A percentile compares a stretch with the other conserved stretches of the same genome.
These are phyloP conservation scores for Petrophora chlorosata DNA, from an alignment of 2,888 invertebrate genomes.

Conservation along the genomic window DNA sequence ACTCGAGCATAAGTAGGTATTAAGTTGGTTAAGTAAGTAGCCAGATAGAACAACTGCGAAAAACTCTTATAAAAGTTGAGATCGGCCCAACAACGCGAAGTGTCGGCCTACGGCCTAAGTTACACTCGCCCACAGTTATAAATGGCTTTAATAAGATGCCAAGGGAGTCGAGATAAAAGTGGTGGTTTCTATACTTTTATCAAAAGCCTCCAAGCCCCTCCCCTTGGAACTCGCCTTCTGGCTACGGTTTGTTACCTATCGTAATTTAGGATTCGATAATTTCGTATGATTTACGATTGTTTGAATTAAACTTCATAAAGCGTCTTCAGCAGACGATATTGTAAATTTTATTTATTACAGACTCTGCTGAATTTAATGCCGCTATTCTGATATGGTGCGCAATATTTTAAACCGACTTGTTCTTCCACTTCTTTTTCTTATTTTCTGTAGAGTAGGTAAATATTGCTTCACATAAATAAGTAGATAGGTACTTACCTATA, in stretches of 20 bases:
- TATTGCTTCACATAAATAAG: no score
- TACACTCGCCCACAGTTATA: constrained; percentile 29
- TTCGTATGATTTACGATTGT: constrained; percentile 35
- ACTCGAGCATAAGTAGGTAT: not conserved
- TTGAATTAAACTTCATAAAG: constrained; percentile 27
- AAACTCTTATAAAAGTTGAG: constrained; percentile 23
- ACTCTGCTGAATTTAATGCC: constrained; percentile 7
- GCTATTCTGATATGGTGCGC: constrained; percentile 5
- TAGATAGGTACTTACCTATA: no score
- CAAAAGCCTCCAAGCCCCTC: constrained; percentile 33
- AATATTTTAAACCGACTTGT: no score
- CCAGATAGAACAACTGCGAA: constrained; percentile 13
- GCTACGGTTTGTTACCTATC: constrained; percentile 36
- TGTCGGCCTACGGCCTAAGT: constrained; percentile 28
- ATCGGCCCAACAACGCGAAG: constrained; percentile 18
- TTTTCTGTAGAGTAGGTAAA: no score
- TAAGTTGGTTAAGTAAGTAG: not conserved
- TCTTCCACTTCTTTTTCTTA: no score
- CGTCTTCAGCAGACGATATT: constrained; percentile 9
- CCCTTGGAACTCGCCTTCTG: constrained; percentile 34
- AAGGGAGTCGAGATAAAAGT: constrained; percentile 47
- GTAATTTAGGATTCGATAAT: constrained; percentile 35
- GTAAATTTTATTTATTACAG: constrained; percentile 21
- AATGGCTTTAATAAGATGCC: constrained; percentile 45
- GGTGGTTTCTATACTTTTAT: constrained; percentile 46